phyloP scores from a whole-genome alignment of 2,113 vertebrate genomes.

The Prionailurus viverrinus region DNA sequence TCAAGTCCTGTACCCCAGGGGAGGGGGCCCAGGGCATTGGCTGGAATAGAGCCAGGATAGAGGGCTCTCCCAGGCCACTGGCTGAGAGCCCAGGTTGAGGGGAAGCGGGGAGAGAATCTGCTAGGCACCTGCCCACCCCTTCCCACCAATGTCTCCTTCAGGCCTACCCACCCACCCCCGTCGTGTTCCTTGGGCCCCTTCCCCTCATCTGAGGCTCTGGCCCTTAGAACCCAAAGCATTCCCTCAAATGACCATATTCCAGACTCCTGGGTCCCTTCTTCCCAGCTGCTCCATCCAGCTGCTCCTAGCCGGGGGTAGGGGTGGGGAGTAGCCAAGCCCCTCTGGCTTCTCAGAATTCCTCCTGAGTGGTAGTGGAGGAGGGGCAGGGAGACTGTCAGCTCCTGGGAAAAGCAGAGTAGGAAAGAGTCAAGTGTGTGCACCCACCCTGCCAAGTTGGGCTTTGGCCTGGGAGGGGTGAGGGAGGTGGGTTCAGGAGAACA shows the following conservation, averaged over 20 bases:
- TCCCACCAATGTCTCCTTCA: not conserved
- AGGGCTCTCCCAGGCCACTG: conserved; percentile 48
- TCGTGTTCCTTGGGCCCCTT: not conserved
- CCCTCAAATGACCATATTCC: conserved; percentile 43
- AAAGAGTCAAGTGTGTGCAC: not conserved
- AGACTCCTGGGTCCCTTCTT: not conserved
- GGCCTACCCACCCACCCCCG: not conserved
- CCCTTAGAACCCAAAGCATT: conserved; percentile 39
- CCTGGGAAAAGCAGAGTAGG: not conserved
- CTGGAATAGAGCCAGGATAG: conserved; percentile 43
- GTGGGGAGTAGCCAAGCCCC: conserved; percentile 1
- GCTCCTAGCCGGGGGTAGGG: not conserved
- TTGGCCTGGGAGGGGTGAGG: not conserved
- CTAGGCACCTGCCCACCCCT: conserved; percentile 6
- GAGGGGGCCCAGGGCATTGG: conserved; percentile 10
- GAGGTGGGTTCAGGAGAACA: conserved; percentile 42
- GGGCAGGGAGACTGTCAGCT: not conserved
- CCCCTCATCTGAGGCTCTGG: not conserved
- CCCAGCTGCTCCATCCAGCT: conserved; percentile 76
- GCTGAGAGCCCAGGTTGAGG: conserved; percentile 49
- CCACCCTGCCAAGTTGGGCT: not conserved
- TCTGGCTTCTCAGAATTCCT: conserved; percentile 77
- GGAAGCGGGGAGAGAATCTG: not conserved
- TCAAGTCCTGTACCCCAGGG: conserved; percentile 8
- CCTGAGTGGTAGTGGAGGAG: not conserved